Percentiles rank a stretch among this genome's conserved stretches.
phyloP scores from a whole-genome alignment of 2,888 invertebrate genomes.

The Choristoneura rosaceana region DNA sequence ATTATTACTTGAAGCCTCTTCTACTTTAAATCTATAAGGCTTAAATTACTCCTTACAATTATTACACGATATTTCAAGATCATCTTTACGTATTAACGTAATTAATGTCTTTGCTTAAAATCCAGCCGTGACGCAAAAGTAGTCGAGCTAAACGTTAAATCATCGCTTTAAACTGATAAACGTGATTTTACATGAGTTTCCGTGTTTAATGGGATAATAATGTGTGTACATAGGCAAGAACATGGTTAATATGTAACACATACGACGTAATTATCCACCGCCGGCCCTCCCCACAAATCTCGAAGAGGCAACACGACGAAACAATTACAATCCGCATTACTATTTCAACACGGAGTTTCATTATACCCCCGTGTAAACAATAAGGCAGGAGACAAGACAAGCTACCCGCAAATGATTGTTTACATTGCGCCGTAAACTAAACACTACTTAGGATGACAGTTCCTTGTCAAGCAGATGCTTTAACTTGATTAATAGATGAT shows the following conservation, averaged over 20 bases:
- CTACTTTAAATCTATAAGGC: background rate
- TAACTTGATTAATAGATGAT: slow-evolving; percentile 83
- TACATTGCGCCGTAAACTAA: slow-evolving; percentile 74
- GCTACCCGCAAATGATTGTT: slow-evolving; percentile 76
- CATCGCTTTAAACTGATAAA: background rate
- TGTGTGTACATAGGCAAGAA: slow-evolving; percentile 23
- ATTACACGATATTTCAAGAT: background rate
- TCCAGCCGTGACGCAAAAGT: background rate
- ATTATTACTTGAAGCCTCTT: background rate
- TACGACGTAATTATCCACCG: slow-evolving; percentile 31
- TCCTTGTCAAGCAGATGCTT: slow-evolving; percentile 82
- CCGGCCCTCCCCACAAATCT: slow-evolving; percentile 29
- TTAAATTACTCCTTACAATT: background rate
- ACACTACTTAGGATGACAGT: slow-evolving; percentile 82
- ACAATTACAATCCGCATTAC: slow-evolving; percentile 39
- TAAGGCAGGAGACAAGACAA: slow-evolving; percentile 67
- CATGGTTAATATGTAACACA: slow-evolving; percentile 19
- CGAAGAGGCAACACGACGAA: slow-evolving; percentile 22
- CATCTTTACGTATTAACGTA: background rate
- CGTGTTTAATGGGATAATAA: slow-evolving; percentile 16
- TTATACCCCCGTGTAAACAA: slow-evolving; percentile 61
- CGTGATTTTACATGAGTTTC: slow-evolving; percentile 13
- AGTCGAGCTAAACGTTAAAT: slow-evolving; percentile 2
- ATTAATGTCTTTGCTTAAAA: background rate
- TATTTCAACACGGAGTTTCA: slow-evolving; percentile 40